Base-by-base conservation (phyloP, 2,113 vertebrate genomes). In the Lepisosteus oculatus region DNA sequence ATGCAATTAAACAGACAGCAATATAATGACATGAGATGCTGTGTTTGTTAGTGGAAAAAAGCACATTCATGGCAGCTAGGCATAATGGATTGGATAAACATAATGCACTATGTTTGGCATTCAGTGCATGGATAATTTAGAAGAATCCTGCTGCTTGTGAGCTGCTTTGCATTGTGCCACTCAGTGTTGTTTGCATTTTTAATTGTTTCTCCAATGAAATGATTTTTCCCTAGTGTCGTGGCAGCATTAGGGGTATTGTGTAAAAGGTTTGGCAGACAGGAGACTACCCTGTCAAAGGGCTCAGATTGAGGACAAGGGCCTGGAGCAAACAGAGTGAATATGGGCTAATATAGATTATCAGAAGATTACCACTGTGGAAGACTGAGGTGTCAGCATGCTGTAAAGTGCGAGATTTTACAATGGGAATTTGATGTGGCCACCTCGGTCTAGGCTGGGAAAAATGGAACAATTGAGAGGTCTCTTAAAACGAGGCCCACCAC, bases 261-360 rank as follows among this genome's bases (percentile, higher is more conserved):
- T 65, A 65, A 65, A 65, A 6, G 62, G n/a, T 65, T 12, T 65
- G 62, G 62, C 62, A 65, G 62, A n/a, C n/a, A 41, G 62, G 17
- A 9, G 8, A 65, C 6, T 65, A 7, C 8, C 29, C 11, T 65
- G 62, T 43, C 13, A 7, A 43, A 65, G 42, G 62, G 62, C 3
- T 65, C 42, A 65, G 62, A 11, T 7, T 43, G 42, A 11, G 62
- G 62, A 15, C 57, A 65, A 11, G 2, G 29, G 62, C n/a, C 17
- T 65, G 62, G 62, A 43, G 59, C 14, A 14, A 51, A 9, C 9
- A 6, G 47, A 5, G 14, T 29, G 29, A 5, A 13, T 2, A 59
- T 13, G n/a, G 9, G n/a, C 57, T 14, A 59, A 59, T 59, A 13
- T 59, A 59, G 57, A 59, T 59, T 59, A 59, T 59, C 57, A 5